Evolutionary conservation across 2,888 invertebrate genomes (phyloP).

Genomic region (Timema podura): DNA sequence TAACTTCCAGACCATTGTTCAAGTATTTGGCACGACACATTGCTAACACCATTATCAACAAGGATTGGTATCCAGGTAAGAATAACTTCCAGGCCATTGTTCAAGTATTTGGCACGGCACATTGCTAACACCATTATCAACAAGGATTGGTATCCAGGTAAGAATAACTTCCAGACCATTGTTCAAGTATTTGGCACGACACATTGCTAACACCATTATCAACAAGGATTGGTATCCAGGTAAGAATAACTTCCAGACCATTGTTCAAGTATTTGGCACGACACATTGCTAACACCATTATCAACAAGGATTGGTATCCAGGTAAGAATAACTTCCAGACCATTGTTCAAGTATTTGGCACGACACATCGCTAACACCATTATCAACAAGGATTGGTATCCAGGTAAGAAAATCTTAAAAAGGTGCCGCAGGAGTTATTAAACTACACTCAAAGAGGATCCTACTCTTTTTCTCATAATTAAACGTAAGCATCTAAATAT

Average conservation of each 20-base stretch:
- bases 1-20: background rate
- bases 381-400: background rate
- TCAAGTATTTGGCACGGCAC: conserved; percentile 7
- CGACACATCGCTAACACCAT: conserved; percentile 4
- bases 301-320: conserved; percentile 4
- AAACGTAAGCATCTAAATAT: too few species aligned
- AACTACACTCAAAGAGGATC: too few species aligned
- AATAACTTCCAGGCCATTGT: background rate
- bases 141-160: conserved; percentile 7
- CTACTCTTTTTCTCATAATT: too few species aligned
- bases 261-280: conserved; percentile 6
- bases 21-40: conserved; percentile 4
- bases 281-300: conserved; percentile 1
- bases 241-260: background rate
- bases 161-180: background rate
- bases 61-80: conserved; percentile 9
- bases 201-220: conserved; percentile 4
- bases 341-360: conserved; percentile 2
- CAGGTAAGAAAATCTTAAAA: conserved; percentile 12
- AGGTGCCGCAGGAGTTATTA: too few species aligned
- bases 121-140: conserved; percentile 1
- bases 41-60: conserved; percentile 1
- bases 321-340: background rate
- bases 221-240: conserved; percentile 4
- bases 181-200: conserved; percentile 5